Percentiles rank a stretch among this genome's conserved stretches.
Conservation (phyloP, 2,888 invertebrate species). For the Acleris cristana region DNA sequence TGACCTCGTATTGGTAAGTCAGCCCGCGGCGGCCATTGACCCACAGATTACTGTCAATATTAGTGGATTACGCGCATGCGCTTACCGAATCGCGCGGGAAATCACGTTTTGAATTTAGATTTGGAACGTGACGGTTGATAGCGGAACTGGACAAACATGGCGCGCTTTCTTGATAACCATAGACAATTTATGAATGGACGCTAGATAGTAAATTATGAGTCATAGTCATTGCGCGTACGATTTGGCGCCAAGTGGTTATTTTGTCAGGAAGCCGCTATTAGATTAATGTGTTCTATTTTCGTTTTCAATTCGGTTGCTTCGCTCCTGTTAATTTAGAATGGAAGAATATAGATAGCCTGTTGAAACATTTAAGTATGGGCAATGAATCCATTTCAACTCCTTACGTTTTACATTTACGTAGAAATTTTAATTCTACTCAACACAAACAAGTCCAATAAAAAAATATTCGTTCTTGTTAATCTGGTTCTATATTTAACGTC, state of each 20-base stretch:
- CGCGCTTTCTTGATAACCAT: slow-evolving; percentile 29
- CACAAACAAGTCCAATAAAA: not conserved
- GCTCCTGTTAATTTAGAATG: slow-evolving; percentile 18
- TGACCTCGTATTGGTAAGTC: slow-evolving; percentile 68
- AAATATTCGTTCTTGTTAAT: not conserved
- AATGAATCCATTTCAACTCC: slow-evolving; percentile 12
- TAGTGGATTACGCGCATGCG: slow-evolving; percentile 67
- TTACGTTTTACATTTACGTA: slow-evolving; percentile 1
- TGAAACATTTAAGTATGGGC: slow-evolving; percentile 30
- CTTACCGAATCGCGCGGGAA: slow-evolving; percentile 52
- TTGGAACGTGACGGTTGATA: slow-evolving; percentile 36
- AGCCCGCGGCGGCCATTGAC: slow-evolving; percentile 56
- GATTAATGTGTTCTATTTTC: slow-evolving; percentile 27
- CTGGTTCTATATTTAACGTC: not conserved
- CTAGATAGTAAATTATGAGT: slow-evolving; percentile 35
- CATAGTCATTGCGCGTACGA: slow-evolving; percentile 16
- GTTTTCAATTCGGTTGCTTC: slow-evolving; percentile 19
- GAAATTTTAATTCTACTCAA: not conserved
- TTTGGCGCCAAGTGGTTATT: slow-evolving; percentile 21
- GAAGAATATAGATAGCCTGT: slow-evolving; percentile 28
- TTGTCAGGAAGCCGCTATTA: slow-evolving; percentile 14
- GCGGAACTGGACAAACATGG: slow-evolving; percentile 47
- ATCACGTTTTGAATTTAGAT: slow-evolving; percentile 58
- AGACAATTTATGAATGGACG: slow-evolving; percentile 37
- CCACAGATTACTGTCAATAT: slow-evolving; percentile 58